Evolutionary conservation across 2,113 vertebrate species (phyloP).

Genomic region (Peromyscus polionotus): DNA sequence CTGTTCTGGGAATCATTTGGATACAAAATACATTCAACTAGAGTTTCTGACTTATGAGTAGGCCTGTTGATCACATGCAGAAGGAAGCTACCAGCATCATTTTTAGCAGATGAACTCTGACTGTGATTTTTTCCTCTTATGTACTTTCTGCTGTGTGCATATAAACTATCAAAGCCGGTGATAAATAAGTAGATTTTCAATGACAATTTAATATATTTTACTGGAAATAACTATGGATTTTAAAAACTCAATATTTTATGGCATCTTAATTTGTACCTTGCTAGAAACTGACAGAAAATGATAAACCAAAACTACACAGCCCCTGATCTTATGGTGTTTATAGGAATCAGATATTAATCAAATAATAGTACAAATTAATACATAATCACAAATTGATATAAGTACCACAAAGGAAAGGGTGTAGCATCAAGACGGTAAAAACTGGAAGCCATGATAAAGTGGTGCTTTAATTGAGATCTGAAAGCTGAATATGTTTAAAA

Average conservation of each 20-base stretch:
- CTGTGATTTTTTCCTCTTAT: neutral
- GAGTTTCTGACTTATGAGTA: neutral
- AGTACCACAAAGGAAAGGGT: constrained; percentile 7
- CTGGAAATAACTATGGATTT: constrained; percentile 45
- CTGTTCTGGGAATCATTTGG: neutral
- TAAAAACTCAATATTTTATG: constrained; percentile 48
- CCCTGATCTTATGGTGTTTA: neutral
- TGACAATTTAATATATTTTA: constrained; percentile 31
- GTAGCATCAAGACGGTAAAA: constrained; percentile 11
- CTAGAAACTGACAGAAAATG: neutral
- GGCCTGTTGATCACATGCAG: neutral
- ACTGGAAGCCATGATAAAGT: neutral
- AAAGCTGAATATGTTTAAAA: constrained; percentile 25
- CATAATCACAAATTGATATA: neutral
- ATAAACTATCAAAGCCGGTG: neutral
- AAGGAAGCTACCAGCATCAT: constrained; percentile 2
- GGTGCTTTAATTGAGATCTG: constrained; percentile 11
- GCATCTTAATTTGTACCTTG: neutral
- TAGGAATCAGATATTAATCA: constrained; percentile 3
- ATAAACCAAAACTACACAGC: neutral
- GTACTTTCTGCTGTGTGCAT: constrained; percentile 6
- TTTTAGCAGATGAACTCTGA: neutral
- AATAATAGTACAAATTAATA: constrained; percentile 23
- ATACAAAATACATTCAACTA: neutral
- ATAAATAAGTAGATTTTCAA: neutral